Evolutionary conservation across 2,797 vertebrate genomes (phyloP), one percentile per base, ranked within the genome.

Genomic region (Denticeps clupeoides): DNA sequence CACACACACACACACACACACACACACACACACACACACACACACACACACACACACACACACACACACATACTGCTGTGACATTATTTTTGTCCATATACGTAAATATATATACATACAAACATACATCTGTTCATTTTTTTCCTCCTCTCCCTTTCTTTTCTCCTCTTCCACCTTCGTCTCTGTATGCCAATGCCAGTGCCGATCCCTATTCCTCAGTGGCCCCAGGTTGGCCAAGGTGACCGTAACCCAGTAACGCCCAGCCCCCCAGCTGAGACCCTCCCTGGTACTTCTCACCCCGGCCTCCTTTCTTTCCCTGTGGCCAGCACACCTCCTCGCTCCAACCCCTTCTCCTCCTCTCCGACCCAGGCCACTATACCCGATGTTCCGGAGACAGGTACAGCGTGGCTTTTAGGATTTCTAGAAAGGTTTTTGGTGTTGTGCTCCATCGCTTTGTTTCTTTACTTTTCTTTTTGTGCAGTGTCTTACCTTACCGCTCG

Each of bases 151-250:
- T 26, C 37, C 5, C 26, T 51, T 28, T 63, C 50, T 53, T 51
- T 46, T 24, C 4, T 43, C 51, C 55, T 33, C 46, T 29, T 27
- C 47, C 32, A 52, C 23, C 5, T 13, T 27, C 13, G 45, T 47
- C 19, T 45, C 2, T 35, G n/a, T n/a, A n/a, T 40, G 2, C 49
- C 3, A 13, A 19, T 15, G 31, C 45, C 49, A 64, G 53, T 55
- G 0, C 47, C 60, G 41, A 21, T 59, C 16, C 57, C 60, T 63
- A 69, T 60, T 47, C 35, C 64, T 10, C 65, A 32, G 47, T 72
- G 64, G 56, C 68, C 77, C 10, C 60, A 60, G 16, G 75, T 72
- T 61, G 69, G 74, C 67, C 69, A 73, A 49, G 49, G 67, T 49
- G 51, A 40, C 43, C 49, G 59, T 15, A 27, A 48, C 35, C 53